A percentile compares a stretch with the other conserved stretches of the same genome.
Evolutionary conservation across 2,888 invertebrate species (phyloP).

Genomic region (Amphipoea oculea): DNA sequence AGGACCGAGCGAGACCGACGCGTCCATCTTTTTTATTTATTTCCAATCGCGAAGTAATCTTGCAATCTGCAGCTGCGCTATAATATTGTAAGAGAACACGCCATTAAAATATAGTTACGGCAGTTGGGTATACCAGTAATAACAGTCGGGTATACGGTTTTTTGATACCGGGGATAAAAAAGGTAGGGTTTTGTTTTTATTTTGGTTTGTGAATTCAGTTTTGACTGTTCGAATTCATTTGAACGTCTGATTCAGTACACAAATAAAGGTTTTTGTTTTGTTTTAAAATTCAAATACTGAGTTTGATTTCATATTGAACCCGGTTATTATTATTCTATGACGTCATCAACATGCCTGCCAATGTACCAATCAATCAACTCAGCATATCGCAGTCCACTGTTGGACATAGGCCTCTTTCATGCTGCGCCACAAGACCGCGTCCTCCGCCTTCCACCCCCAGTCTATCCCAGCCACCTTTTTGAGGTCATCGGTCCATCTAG

Average conservation of each 20-base stretch:
- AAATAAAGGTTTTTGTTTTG: background rate
- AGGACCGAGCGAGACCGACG: conserved; percentile 21
- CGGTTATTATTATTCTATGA: background rate
- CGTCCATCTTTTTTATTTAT: conserved; percentile 66
- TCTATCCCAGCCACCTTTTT: no score
- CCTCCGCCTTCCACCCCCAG: no score
- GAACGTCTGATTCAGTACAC: background rate
- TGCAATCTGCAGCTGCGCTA: conserved; percentile 63
- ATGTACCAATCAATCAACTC: background rate
- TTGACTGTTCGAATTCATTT: conserved; percentile 4
- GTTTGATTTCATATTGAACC: background rate
- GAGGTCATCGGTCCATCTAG: no score
- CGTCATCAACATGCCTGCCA: background rate
- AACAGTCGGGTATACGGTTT: background rate
- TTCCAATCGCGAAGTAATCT: conserved; percentile 71
- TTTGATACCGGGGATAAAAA: background rate
- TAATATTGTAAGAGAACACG: conserved; percentile 46
- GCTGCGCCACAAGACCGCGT: no score
- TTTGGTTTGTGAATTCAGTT: background rate
- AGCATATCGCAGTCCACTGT: background rate
- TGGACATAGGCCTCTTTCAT: no score
- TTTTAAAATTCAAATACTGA: background rate
- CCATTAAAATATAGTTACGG: conserved; percentile 38
- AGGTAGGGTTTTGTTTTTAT: background rate
- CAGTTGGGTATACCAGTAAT: conserved; percentile 11